Percentiles rank a stretch among this genome's conserved stretches.
Conservation (phyloP, 2,113 vertebrate genomes). For the Catharus minimus region DNA sequence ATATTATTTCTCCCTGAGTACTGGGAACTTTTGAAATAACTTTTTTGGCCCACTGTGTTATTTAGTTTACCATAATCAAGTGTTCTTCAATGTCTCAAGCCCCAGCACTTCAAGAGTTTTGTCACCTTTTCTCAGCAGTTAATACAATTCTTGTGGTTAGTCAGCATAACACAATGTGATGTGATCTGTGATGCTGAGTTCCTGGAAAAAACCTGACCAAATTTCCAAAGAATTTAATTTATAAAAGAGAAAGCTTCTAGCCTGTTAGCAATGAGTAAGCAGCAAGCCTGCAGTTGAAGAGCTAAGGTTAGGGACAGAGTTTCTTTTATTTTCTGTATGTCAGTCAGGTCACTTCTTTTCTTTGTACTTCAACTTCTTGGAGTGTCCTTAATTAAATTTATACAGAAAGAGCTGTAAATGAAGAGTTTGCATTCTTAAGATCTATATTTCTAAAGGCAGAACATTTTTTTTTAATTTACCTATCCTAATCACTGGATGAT, state of each 20-base stretch:
- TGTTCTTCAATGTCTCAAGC: background rate
- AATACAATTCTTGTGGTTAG: background rate
- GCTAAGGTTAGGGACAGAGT: background rate
- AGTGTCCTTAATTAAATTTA: background rate
- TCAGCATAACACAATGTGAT: background rate
- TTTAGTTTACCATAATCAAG: background rate
- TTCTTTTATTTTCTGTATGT: background rate
- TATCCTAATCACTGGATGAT: background rate
- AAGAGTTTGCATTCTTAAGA: background rate
- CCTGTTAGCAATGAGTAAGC: background rate
- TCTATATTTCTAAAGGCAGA: background rate
- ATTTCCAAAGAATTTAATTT: background rate
- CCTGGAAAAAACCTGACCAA: slow-evolving; percentile 25
- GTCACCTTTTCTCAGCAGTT: background rate
- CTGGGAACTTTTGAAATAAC: background rate
- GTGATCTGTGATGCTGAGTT: background rate
- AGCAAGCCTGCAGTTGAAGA: background rate
- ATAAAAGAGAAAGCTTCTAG: background rate
- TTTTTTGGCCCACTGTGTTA: background rate
- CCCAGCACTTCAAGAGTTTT: background rate
- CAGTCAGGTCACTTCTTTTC: background rate
- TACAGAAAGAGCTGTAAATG: background rate
- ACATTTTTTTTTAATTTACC: background rate
- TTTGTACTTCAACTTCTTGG: background rate
- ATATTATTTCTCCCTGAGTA: background rate